Evolutionary conservation across 2,113 vertebrate species (phyloP), one percentile per base, ranked within the genome.

Genomic region (Lethenteron camtschaticum): DNA sequence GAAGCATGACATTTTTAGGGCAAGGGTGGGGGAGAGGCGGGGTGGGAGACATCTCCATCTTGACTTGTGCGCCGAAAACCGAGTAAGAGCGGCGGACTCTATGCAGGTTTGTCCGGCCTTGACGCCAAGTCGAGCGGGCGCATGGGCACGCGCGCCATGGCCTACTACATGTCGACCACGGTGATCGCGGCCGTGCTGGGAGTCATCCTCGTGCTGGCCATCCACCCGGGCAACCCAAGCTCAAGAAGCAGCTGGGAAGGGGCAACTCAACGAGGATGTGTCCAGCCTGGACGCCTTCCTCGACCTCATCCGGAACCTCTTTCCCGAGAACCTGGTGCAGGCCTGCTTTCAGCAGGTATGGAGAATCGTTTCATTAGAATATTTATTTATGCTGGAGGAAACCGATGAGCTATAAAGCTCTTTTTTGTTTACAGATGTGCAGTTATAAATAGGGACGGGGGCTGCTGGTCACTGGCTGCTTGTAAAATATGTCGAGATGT

Each of bases 71-170:
- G 5, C 41, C 41, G 6, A 41, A 41, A 41, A 41, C 41, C 41
- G 41, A 41, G 41, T 41, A 41, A 41, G 41, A 7, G 41, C 6
- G 41, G 41, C 41, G 41, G 41, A 41, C 41, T 75, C 56, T 57
- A 73, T 68, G 68, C 76, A 99, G 94, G 94, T 75, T 78, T 99
- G 72, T 81, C 94, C 11, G 92, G 94, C 73, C 79, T 99, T 78
- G 94, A 99, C 75, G 94, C 90, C 74, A 99, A 99, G 80, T 89
- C 94, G 70, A 95, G 90, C 24, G 94, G 94, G 60, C 92, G 92
- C 60, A 69, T 99, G 72, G 94, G 94, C 58, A 90, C 92, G 4
- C 86, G 94, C 80, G 94, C 94, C 72, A 97, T 99, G 90, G 77
- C 96, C 11, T 99, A 99, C 78, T 99, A 99, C 75, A 97, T 99